Evolutionary conservation across 2,888 invertebrate genomes (phyloP), one percentile per base, ranked within the genome.

Genomic region (Loripinus fragilis): DNA sequence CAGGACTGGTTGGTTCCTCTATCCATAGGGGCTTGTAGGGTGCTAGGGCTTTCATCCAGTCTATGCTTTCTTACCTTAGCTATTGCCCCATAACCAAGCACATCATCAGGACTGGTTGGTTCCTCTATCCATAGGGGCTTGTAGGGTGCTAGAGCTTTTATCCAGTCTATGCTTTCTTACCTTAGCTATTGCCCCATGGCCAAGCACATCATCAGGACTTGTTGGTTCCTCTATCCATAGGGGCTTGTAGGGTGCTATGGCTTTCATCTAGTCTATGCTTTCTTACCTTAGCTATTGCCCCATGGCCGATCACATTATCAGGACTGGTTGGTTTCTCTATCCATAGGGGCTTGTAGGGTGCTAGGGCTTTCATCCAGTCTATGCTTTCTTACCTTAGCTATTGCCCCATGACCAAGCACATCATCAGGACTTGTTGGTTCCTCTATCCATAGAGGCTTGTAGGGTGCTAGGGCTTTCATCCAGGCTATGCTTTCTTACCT

Each of bases 161-260:
- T 96, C 97, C 97, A 98, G 17, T 96, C 38, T 38, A 38, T n/a
- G n/a, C n/a, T n/a, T n/a, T n/a, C n/a, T 93, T 71, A 96, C 97
- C 91, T 96, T 95, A 0, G 97, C 95, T 84, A 98, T 97, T 68
- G 95, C 94, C 0, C 96, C 96, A 93, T 98, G 98, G 0, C 97
- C 98, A n/a, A 97, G 93, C 2, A 97, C 94, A 91, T 98, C 98
- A 92, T 98, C 98, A 0, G 98, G 97, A 2, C 96, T 97, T 0
- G 98, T 98, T 0, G 98, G 98, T 91, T 98, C 98, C 93, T 98
- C 98, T 75, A 98, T 97, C 98, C 98, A 98, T 73, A 96, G 12
- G 93, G 2, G 96, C 87, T 96, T 96, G 89, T 96, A 96, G 52
- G 96, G 95, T 0, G 96, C 95, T 76, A 98, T 93, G 71, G 96